Evolutionary conservation across 2,888 invertebrate genomes (phyloP).

Genomic region (Campoplex nolae): DNA sequence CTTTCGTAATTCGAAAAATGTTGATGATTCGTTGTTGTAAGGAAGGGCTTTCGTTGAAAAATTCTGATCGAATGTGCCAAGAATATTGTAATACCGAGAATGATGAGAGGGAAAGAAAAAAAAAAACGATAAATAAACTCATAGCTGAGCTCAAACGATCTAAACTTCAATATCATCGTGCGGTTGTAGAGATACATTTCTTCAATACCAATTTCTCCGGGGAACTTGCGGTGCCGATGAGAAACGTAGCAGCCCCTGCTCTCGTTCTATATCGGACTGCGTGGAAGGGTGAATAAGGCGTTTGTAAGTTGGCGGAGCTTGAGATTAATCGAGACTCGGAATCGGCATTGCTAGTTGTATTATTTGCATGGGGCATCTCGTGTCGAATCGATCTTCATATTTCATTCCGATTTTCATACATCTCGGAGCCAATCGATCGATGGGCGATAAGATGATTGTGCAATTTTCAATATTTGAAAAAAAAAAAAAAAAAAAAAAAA

Average conservation of each 20-base stretch:
- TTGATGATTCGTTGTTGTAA: not conserved
- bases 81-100: not conserved
- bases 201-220: slow-evolving; percentile 47
- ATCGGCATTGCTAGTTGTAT: slow-evolving; percentile 41
- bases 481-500: no score
- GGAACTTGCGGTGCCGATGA: slow-evolving; percentile 31
- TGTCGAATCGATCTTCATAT: not conserved
- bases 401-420: not conserved
- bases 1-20: not conserved
- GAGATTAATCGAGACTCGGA: slow-evolving; percentile 54
- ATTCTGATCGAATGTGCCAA: not conserved
- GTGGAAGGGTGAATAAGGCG: slow-evolving; percentile 13
- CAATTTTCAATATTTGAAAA: no score
- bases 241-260: slow-evolving; percentile 15
- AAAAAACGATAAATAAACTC: not conserved
- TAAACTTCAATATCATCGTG: slow-evolving; percentile 6
- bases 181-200: slow-evolving; percentile 37
- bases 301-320: slow-evolving; percentile 44
- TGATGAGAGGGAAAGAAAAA: not conserved
- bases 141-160: slow-evolving; percentile 18
- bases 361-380: slow-evolving; percentile 8
- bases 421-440: not conserved
- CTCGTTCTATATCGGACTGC: not conserved
- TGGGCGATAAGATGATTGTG: not conserved
- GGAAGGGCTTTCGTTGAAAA: not conserved